Evolutionary conservation across 1,140 invertebrate species (phyloP).

Genomic region (Acromyrmex echinatior): DNA sequence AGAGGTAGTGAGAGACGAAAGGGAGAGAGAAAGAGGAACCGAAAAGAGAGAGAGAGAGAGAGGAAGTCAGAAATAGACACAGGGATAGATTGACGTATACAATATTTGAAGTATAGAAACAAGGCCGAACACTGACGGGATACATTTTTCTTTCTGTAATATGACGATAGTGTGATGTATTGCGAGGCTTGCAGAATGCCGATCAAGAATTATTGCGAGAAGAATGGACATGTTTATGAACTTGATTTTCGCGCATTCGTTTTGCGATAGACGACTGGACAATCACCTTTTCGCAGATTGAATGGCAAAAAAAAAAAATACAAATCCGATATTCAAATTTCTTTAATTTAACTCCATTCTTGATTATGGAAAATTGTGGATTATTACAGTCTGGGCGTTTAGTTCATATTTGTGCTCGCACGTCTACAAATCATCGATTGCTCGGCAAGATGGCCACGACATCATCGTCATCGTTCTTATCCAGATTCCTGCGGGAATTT

Average conservation of each 20-base stretch:
- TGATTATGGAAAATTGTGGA: neutral
- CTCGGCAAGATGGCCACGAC: constrained; percentile 65
- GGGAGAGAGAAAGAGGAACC: constrained; percentile 19
- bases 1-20: constrained; percentile 22
- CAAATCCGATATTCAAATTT: constrained; percentile 8
- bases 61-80: constrained; percentile 39
- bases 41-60: neutral
- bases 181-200: neutral
- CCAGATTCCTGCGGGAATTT: constrained; percentile 65
- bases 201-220: neutral
- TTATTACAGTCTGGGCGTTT: neutral
- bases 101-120: constrained; percentile 45
- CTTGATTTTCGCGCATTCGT: neutral
- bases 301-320: neutral
- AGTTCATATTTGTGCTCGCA: neutral
- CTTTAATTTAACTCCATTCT: neutral
- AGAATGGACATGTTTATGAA: neutral
- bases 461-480: constrained; percentile 70
- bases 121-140: constrained; percentile 44
- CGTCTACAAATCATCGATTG: constrained; percentile 40
- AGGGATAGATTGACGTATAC: constrained; percentile 42
- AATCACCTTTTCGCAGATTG: neutral
- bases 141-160: neutral
- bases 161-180: neutral
- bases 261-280: neutral